Evolutionary conservation across 2,797 vertebrate species (phyloP).

Genomic region (Esox lucius): DNA sequence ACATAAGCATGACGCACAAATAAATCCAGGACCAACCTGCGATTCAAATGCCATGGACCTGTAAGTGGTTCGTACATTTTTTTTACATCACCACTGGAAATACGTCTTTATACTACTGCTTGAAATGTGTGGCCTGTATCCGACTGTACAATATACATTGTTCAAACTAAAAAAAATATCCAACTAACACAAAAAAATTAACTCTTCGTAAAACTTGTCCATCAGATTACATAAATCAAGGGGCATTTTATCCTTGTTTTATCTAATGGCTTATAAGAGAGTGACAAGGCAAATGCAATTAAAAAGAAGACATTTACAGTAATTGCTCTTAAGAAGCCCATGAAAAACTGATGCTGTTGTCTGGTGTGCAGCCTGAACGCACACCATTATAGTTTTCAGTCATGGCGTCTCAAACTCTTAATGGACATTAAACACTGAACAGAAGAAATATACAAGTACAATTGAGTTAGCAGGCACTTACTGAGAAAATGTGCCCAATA

Average conservation of each 20-base stretch:
- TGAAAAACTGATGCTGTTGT: slow-evolving; percentile 27
- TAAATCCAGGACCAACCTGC: slow-evolving; percentile 7
- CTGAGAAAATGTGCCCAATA: slow-evolving; percentile 61
- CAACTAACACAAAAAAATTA: background rate
- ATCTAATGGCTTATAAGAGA: slow-evolving; percentile 24
- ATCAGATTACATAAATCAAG: slow-evolving; percentile 34
- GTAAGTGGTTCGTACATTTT: background rate
- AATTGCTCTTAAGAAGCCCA: slow-evolving; percentile 36
- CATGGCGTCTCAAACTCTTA: slow-evolving; percentile 66
- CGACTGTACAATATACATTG: background rate
- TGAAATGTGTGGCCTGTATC: background rate
- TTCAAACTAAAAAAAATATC: background rate
- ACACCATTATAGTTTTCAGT: slow-evolving; percentile 58
- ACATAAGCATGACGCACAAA: slow-evolving; percentile 2
- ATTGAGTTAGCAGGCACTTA: slow-evolving; percentile 80
- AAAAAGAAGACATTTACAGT: slow-evolving; percentile 34
- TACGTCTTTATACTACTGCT: background rate
- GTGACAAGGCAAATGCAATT: slow-evolving; percentile 26
- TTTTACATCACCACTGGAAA: background rate
- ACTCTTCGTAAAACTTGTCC: slow-evolving; percentile 18
- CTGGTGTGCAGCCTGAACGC: slow-evolving; percentile 35
- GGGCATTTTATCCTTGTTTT: slow-evolving; percentile 18
- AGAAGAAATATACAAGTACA: slow-evolving; percentile 65
- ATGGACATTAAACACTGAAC: slow-evolving; percentile 75
- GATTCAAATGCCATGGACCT: slow-evolving; percentile 1